Evolutionary conservation across 2,888 invertebrate species (phyloP), one percentile per base, ranked within the genome.

Genomic region (Crioceris asparagi): DNA sequence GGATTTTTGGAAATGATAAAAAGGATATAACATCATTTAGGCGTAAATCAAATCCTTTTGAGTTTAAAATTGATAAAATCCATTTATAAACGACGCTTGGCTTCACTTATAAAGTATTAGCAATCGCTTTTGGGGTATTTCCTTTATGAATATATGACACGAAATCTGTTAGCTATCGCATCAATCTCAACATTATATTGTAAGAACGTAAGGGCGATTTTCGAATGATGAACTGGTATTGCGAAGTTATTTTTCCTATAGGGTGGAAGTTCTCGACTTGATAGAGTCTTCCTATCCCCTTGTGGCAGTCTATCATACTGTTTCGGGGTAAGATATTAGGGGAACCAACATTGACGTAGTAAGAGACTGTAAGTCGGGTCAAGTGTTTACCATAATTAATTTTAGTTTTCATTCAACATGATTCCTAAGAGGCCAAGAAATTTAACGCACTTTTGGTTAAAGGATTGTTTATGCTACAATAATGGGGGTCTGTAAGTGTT

Each of bases 51-150:
- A 51, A 52, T 49, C 51, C 52, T 52, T 50, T 47, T 49, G 52
- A 57, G 55, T 62, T 60, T 61, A 56, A 64, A 64, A 64, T 64
- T 63, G 64, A 64, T 64, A 63, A 64, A 63, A 64, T 64, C 62
- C 64, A 65, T 64, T 63, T 64, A 64, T 62, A 63, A 61, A 56
- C 52, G 60, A 60, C 61, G 64, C 59, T 62, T 56, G 59, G 61
- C 58, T 65, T 62, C 61, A 62, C 62, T 63, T 62, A 61, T 62
- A 60, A 61, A 56, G 63, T 62, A 64, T 64, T 64, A 62, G 60
- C 59, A 61, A 61, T 60, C 60, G 60, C 51, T 61, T 61, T 39
- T 23, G 33, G 36, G 35, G 18, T 33, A 37, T 17, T 32, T 39
- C 39, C 25, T 31, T 32, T 32, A 16, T 19, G 7, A 16, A 17